Conservation (phyloP, 2,797 vertebrate species). For the Clarias platycephalus region DNA sequence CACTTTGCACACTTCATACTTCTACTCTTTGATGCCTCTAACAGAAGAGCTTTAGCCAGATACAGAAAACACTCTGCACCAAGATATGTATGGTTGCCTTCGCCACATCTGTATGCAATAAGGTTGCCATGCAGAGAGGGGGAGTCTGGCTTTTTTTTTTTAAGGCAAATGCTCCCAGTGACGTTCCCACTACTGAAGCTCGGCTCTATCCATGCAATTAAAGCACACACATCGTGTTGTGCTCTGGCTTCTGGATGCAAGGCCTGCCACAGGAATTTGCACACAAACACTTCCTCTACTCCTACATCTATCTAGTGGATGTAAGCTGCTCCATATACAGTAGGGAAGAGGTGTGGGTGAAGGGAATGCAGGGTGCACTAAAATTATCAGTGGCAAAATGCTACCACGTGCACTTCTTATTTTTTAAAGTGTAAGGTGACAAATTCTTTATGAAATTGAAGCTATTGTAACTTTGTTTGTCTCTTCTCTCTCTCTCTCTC, state of each 20-base stretch:
- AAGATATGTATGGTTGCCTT: slow-evolving; percentile 43
- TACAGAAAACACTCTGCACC: slow-evolving; percentile 18
- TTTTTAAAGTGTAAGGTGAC: slow-evolving; percentile 35
- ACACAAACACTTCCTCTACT: slow-evolving; percentile 57
- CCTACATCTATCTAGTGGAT: slow-evolving; percentile 26
- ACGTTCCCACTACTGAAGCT: slow-evolving; percentile 34
- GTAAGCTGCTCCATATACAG: slow-evolving; percentile 33
- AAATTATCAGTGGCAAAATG: slow-evolving; percentile 68
- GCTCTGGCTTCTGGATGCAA: slow-evolving; percentile 57
- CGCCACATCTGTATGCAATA: slow-evolving; percentile 48
- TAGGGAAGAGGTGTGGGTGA: slow-evolving; percentile 34
- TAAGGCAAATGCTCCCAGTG: slow-evolving; percentile 23
- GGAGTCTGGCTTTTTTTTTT: slow-evolving; percentile 26
- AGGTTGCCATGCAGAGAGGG: slow-evolving; percentile 32
- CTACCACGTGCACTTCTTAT: slow-evolving; percentile 70
- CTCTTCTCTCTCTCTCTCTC: slow-evolving; percentile 23
- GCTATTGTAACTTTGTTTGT: background rate
- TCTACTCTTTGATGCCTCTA: slow-evolving; percentile 19
- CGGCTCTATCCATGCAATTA: slow-evolving; percentile 56
- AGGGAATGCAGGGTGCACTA: slow-evolving; percentile 48
- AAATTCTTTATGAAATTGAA: slow-evolving; percentile 37
- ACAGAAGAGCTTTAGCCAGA: background rate
- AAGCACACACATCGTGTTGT: slow-evolving; percentile 56
- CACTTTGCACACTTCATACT: slow-evolving; percentile 10
- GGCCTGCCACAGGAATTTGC: slow-evolving; percentile 66